Base-by-base conservation (phyloP, 2,113 vertebrate genomes). In the Carettochelys insculpta region DNA sequence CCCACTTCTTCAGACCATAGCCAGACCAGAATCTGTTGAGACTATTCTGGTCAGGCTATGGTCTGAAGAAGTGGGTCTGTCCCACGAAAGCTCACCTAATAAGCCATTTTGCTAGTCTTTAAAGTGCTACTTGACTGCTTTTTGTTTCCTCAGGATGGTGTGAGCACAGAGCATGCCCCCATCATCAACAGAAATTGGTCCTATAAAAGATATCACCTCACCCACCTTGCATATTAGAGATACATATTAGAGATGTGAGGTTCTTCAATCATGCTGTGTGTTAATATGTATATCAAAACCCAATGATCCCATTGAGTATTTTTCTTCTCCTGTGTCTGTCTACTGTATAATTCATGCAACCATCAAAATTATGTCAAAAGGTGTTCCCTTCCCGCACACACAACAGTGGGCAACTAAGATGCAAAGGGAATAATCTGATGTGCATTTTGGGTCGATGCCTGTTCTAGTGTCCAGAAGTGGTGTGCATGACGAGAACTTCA, bases 281-380 rank as follows among this genome's bases (percentile, higher is more conserved):
- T 96, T 95, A 95, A 94, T 91, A 92, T 93, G 68, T 91, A 85
- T 94, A 91, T 94, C 93, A 95, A 92, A 52, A 14, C 34, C 29
- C 56, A 84, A 77, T 77, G 78, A 90, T 95, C 86, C 80, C 91
- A 95, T 58, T 58, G 29, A 58, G 12, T 58, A 16, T 31, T 31
- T 58, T 13, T n/a, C 56, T 58, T 5, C 31, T 61, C 31, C 29
- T 61, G 12, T 34, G 29, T 61, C 58, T 31, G 58, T 83, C 88
- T 82, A 27, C n/a, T n/a, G n/a, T 87, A 71, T 84, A 91, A 93
- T 90, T 90, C 89, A 84, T 0, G 0, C 84, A 93, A 90, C 90
- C 92, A 92, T 53, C n/a, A 90, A 94, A 92, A 90, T 9, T n/a
- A 78, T 52, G 13, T 41, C 45, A 52, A 87, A 92, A 90, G 7